These are phyloP conservation scores for Sesia apiformis DNA, from an alignment of 2,888 invertebrate genomes.

Conservation along the genomic window DNA sequence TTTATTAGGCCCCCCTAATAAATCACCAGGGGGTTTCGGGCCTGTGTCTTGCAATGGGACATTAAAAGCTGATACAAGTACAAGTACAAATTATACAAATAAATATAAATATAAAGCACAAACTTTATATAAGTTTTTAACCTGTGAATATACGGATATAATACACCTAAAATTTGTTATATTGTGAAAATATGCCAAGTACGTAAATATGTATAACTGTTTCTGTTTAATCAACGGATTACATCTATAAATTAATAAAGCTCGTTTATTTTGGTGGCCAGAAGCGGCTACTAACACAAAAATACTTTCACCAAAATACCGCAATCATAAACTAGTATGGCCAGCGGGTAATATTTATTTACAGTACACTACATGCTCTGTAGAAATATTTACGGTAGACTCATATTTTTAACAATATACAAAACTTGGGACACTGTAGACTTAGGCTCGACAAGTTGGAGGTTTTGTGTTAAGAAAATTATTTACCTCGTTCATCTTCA, in stretches of 20 bases:
- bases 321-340: conserved; percentile 37
- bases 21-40: too few relatives aligned
- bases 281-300: conserved; percentile 24
- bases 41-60: too few relatives aligned
- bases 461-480: not conserved
- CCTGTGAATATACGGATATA: conserved; percentile 15
- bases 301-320: conserved; percentile 52
- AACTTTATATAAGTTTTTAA: too few relatives aligned
- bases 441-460: not conserved
- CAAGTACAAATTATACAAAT: too few relatives aligned
- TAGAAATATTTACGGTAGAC: conserved; percentile 27
- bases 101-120: too few relatives aligned
- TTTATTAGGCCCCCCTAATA: too few relatives aligned
- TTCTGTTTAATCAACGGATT: conserved; percentile 25
- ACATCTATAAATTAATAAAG: conserved; percentile 25
- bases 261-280: conserved; percentile 26
- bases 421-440: conserved; percentile 5
- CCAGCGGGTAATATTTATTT: conserved; percentile 40
- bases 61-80: too few relatives aligned
- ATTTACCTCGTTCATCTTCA: not conserved
- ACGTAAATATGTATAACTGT: conserved; percentile 21
- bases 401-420: conserved; percentile 9
- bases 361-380: conserved; percentile 25
- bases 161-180: conserved; percentile 1
- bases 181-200: conserved; percentile 26